Evolutionary conservation across 2,113 vertebrate species (phyloP), one percentile per base, ranked within the genome.

Genomic region (Antigone vipio): DNA sequence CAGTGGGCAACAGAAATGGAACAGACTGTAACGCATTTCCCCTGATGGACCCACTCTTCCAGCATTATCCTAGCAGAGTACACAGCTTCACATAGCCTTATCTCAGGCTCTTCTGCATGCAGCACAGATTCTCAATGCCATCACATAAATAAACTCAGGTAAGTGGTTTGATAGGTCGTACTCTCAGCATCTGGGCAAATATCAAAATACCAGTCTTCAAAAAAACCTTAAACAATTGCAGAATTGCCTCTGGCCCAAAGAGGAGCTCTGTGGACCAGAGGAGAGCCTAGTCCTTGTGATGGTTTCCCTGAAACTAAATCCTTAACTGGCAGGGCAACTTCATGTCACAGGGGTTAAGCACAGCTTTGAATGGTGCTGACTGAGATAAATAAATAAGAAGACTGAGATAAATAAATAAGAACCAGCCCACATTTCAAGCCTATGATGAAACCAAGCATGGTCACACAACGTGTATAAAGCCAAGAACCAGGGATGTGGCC

Each of bases 81-180:
- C 38, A 16, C 0, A 0, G 1, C 29, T 89, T 91, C 47, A 45
- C 3, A 27, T 3, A 26, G 15, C 21, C 15, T 49, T 67, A 45
- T 20, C 20, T 38, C 27, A 63, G 56, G 21, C 6, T 7, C 16
- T 84, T 58, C 27, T 73, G 53, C 40, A 12, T 3, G 19, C 11
- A 27, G 50, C 3, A 24, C 5, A 1, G 47, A 40, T 47, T 60
- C 12, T 30, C 24, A 78, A 21, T 26, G 14, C 6, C 14, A 19
- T 30, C 20, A 29, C 6, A 11, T 6, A 26, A 73, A 86, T 32
- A 92, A 81, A 49, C 15, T 44, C 30, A 49, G 18, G 15, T 26
- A 75, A 64, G 22, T 47, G 15, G 1, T 17, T 68, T 76, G 15
- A 49, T 30, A 49, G 32, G 3, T 21, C 62, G 4, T 14, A 12